Conservation (phyloP, 2,797 vertebrate species). For the Chrysocyon brachyurus region DNA sequence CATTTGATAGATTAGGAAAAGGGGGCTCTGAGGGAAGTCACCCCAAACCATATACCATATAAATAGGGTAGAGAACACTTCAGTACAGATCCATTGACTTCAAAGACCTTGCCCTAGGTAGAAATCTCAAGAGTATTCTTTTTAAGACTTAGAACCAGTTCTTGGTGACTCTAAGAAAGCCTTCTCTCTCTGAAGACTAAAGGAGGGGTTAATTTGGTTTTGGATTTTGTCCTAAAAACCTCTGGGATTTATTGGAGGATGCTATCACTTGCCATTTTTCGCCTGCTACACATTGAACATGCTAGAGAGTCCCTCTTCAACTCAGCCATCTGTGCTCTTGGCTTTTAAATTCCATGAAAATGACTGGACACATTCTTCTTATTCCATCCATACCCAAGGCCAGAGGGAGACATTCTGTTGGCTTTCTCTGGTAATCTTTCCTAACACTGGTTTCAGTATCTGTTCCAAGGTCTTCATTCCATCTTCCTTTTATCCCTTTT, state of each 20-base stretch:
- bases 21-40: not conserved
- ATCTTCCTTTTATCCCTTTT: not conserved
- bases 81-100: not conserved
- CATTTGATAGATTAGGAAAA: constrained; percentile 33
- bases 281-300: not conserved
- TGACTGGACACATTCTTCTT: constrained; percentile 18
- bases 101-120: not conserved
- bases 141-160: not conserved
- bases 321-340: constrained; percentile 18
- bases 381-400: not conserved
- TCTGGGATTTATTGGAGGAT: not conserved
- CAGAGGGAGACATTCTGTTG: not conserved
- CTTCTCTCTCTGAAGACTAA: not conserved
- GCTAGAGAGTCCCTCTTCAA: not conserved
- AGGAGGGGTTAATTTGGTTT: not conserved
- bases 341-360: constrained; percentile 34
- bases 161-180: not conserved
- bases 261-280: not conserved
- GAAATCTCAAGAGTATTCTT: not conserved
- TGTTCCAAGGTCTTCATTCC: constrained; percentile 21
- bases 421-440: not conserved
- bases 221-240: constrained; percentile 39
- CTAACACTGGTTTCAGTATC: not conserved
- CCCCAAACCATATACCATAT: not conserved
- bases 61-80: not conserved